Evolutionary conservation across 2,113 vertebrate genomes (phyloP), one percentile per base, ranked within the genome.

Genomic region (Reinhardtius hippoglossoides): DNA sequence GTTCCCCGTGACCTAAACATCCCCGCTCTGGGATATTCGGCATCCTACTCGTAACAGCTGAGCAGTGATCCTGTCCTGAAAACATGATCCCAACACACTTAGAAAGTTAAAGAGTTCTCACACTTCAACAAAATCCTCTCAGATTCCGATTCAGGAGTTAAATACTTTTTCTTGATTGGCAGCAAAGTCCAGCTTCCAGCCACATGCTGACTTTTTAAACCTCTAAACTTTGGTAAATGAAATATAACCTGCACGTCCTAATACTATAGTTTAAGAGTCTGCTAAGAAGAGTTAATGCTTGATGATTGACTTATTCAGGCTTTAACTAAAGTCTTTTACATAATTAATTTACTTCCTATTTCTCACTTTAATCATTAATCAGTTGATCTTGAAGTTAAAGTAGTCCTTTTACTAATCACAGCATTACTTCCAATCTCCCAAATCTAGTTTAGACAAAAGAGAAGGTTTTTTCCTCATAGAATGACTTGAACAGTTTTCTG

Each of bases 21-120:
- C 61, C 27, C 46, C 71, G n/a, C 66, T 84, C 42, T 69, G 55
- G 79, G 78, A 80, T 69, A 31, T 78, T 14, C 63, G 46, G 80
- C 62, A 63, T 78, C 31, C 21, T 62, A 46, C 69, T 62, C 37
- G 48, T 77, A 80, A 88, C 82, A 82, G 74, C 70, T 54, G 67
- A 74, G 70, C 61, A 70, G 71, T 82, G 80, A 86, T 91, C 78
- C 80, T 56, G 67, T 74, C 71, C 75, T 60, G 44, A 70, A 74
- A 81, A 24, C 7, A 44, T 58, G 57, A 77, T 42, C 10, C 10
- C 2, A 13, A 12, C 10, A 42, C 8, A 37, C 35, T 37, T 9
- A 37, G 9, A 37, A 37, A 37, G 35, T 9, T 37, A 9, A 78
- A 73, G 70, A 64, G 64, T 56, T 44, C 63, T 80, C 61, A 44